A percentile compares a stretch with the other conserved stretches of the same genome.
phyloP scores from a whole-genome alignment of 2,113 vertebrate genomes.

The Pachycephala philippinensis region DNA sequence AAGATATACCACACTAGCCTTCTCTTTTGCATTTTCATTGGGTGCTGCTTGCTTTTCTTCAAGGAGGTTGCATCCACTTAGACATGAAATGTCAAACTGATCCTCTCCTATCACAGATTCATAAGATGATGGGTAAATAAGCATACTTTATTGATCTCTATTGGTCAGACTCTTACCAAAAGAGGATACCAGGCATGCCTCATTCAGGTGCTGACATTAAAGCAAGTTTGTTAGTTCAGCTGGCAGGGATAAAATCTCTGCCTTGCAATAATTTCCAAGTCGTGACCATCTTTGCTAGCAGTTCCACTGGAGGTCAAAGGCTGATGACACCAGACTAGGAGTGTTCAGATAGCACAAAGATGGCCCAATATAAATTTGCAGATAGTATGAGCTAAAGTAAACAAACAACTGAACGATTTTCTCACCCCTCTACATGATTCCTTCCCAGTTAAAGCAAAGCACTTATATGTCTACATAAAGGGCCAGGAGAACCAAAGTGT shows the following conservation, averaged over 20 bases:
- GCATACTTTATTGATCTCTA: neutral
- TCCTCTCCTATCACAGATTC: neutral
- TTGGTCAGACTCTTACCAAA: neutral
- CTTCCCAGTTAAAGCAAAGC: neutral
- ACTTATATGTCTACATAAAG: neutral
- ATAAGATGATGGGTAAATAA: neutral
- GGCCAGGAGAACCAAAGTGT: neutral
- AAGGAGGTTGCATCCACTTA: neutral
- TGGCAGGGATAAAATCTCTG: neutral
- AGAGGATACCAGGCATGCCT: neutral
- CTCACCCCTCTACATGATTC: neutral
- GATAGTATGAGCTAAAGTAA: neutral
- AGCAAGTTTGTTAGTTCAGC: neutral
- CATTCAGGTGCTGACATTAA: neutral
- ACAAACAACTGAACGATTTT: neutral
- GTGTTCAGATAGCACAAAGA: neutral
- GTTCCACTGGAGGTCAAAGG: neutral
- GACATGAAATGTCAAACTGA: neutral
- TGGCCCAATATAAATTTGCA: neutral
- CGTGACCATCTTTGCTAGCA: neutral
- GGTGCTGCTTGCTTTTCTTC: neutral
- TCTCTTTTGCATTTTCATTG: neutral
- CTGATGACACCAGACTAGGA: neutral
- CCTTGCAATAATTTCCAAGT: neutral
- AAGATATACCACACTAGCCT: neutral